Conservation (phyloP, 2,888 invertebrate species). For the Euplagia quadripunctaria region DNA sequence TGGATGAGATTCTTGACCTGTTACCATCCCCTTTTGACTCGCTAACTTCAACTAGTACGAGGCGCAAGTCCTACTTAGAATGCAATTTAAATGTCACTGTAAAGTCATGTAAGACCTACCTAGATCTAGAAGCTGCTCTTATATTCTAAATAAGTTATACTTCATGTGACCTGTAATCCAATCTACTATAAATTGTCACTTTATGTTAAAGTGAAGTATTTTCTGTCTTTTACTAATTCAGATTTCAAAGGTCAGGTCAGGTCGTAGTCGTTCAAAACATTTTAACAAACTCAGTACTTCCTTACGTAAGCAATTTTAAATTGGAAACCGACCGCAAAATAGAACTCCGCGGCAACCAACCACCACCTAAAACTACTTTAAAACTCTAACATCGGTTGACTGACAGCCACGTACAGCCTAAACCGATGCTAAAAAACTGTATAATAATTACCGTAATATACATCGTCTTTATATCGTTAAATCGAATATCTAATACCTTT, state of each 20-base stretch:
- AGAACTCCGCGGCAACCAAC: not conserved
- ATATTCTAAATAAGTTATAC: not conserved
- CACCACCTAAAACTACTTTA: not conserved
- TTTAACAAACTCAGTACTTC: not conserved
- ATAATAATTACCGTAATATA: too few relatives aligned
- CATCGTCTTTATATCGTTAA: not conserved
- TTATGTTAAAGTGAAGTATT: not conserved
- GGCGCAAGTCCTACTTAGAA: not conserved
- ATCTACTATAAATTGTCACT: not conserved
- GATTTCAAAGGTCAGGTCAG: not conserved
- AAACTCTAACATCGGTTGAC: not conserved
- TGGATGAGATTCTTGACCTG: not conserved
- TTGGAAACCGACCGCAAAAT: constrained; percentile 1
- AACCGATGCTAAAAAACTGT: not conserved
- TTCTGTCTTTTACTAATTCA: not conserved
- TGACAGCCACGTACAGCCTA: not conserved
- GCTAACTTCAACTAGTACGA: too few relatives aligned
- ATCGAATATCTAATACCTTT: too few relatives aligned
- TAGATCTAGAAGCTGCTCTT: too few relatives aligned
- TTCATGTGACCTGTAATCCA: not conserved
- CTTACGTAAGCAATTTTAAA: not conserved
- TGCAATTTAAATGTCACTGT: not conserved
- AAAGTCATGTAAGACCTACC: too few relatives aligned
- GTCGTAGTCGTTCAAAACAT: not conserved
- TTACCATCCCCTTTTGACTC: not conserved